Evolutionary conservation across 92 coral and sea anemone genomes (phyloP), one percentile per base, ranked within the genome.

Genomic region (Virgularia gustaviana): DNA sequence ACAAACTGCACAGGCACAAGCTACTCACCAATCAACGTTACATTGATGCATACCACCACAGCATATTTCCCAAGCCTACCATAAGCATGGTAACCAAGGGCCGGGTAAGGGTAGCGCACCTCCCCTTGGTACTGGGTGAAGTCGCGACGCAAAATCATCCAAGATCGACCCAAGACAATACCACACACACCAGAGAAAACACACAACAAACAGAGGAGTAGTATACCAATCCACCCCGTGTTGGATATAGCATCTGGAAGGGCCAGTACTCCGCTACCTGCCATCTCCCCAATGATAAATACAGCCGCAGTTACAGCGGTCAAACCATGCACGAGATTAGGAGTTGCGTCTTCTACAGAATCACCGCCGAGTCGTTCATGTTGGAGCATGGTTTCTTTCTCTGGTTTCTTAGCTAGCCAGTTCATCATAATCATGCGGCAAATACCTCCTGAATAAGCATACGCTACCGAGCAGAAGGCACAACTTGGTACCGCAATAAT

Each of bases 241-340:
- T 80, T 61, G 0, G 83, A 89, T 38, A 91, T 83, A 2, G 97
- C 97, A 20, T 86, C 78, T 13, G 97, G 97, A 24, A 91, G 73
- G 2, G 97, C 97, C 32, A 91, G 78, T 0, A 91, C 95, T 0
- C 97, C 97, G 45, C 96, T 88, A 24, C 97, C 97, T 28, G 97
- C 97, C 97, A 91, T 91, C 57, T 91, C 97, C 3, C 97, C 97
- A 35, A 79, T 83, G 33, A 91, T 83, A 71, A 91, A 91, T 12
- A 91, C 89, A 0, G 97, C 85, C 8, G 97, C 97, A 22, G 97
- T 91, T 80, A 83, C 86, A 0, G 83, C 82, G 2, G 97, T 91
- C 11, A 91, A 80, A 11, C 97, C 97, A 47, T 47, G n/a, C 4
- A 5, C 6, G 16, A 47, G 5, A n/a, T n/a, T n/a, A n/a, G n/a